These are phyloP conservation scores for Trididemnum nubilum DNA, from an alignment of 23 tunicate species.

Conservation along the genomic window DNA sequence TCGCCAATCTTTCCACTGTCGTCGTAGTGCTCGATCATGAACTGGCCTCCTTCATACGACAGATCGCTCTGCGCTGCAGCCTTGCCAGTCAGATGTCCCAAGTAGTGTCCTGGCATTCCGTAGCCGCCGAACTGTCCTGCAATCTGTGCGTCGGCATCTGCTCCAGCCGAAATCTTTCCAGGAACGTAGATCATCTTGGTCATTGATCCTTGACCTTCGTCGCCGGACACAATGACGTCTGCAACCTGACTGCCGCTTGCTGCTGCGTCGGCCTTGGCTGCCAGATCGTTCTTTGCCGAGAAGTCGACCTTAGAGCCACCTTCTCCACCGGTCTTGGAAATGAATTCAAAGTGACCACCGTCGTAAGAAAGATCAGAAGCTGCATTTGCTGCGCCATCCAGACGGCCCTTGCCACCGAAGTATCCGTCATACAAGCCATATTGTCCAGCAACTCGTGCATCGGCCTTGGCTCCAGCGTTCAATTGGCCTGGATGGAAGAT, in stretches of 20 bases:
- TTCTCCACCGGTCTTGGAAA: conserved; percentile 22
- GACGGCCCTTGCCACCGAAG: conserved; percentile 23
- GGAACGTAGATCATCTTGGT: conserved; percentile 20
- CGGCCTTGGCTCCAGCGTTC: not conserved
- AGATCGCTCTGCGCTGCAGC: conserved; percentile 27
- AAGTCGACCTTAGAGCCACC: not conserved
- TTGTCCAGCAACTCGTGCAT: conserved; percentile 1
- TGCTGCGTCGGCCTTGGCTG: conserved; percentile 9
- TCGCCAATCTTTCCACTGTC: not conserved
- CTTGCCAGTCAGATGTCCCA: not conserved
- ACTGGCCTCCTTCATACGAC: not conserved
- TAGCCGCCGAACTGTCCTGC: conserved; percentile 10
- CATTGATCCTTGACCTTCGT: not conserved
- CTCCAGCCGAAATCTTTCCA: not conserved
- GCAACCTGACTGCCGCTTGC: conserved; percentile 27
- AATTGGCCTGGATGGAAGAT: conserved; percentile 18
- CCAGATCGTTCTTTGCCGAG: conserved; percentile 8
- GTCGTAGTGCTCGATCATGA: conserved; percentile 3
- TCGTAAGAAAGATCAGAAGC: not conserved
- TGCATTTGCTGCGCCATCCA: not conserved
- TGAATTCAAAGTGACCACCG: conserved; percentile 11
- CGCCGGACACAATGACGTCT: not conserved
- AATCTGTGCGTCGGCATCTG: conserved; percentile 5
- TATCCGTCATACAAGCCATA: not conserved
- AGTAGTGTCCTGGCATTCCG: conserved; percentile 2